Conservation (phyloP, 2,113 vertebrate species). For the Plecotus auritus region DNA sequence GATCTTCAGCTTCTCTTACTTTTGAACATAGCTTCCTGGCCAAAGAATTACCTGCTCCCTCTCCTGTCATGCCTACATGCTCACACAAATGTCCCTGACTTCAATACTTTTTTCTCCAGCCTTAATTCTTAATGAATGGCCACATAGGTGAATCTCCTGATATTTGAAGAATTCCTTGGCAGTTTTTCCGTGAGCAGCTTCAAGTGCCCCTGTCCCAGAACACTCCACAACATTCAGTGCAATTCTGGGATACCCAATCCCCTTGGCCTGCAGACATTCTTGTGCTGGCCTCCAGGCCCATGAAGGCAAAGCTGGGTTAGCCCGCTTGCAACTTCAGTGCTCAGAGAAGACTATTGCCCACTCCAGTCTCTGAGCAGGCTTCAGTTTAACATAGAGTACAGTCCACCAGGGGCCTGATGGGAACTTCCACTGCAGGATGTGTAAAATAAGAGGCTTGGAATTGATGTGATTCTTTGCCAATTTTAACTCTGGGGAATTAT, state of each 20-base stretch:
- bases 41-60: neutral
- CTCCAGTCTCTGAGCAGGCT: neutral
- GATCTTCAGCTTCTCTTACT: neutral
- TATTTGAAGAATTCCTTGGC: neutral
- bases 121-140: neutral
- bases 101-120: neutral
- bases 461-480: neutral
- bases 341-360: neutral
- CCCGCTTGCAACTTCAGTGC: neutral
- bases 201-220: neutral
- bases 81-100: neutral
- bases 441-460: neutral
- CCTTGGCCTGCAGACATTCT: too few species aligned
- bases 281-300: neutral
- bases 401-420: neutral
- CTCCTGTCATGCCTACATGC: neutral
- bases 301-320: neutral
- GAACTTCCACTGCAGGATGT: neutral
- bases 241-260: accelerated
- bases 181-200: neutral
- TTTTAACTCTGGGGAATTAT: neutral
- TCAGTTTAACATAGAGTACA: neutral
- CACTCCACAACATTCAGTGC: neutral
- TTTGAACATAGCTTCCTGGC: neutral
- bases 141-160: neutral